A percentile compares a stretch with the other conserved stretches of the same genome.
phyloP scores from a whole-genome alignment of 2,113 vertebrate species.

The Panthera uncia region DNA sequence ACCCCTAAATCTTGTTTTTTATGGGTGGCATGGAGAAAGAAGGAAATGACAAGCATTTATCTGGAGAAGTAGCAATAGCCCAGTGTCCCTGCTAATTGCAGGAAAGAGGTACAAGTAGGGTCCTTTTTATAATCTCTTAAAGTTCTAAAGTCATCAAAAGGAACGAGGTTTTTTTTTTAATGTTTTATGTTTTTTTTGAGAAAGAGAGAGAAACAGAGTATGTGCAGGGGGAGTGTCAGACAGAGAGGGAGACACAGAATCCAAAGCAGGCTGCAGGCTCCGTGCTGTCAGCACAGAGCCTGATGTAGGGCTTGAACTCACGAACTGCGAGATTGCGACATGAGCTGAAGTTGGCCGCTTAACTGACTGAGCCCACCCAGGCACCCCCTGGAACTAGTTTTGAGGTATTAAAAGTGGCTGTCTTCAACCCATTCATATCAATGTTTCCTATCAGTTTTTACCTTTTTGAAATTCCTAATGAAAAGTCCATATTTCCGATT shows the following conservation, averaged over 20 bases:
- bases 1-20: background rate
- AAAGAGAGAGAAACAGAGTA: too few species aligned
- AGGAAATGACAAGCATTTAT: background rate
- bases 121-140: background rate
- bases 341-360: too few species aligned
- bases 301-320: too few species aligned
- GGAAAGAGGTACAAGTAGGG: background rate
- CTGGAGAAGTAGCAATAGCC: background rate
- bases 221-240: too few species aligned
- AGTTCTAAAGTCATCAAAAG: background rate
- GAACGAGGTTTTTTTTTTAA: too few species aligned
- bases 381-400: background rate
- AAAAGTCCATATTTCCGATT: background rate
- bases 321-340: too few species aligned
- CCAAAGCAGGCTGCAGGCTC: too few species aligned
- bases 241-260: too few species aligned
- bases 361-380: too few species aligned
- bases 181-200: too few species aligned
- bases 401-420: background rate
- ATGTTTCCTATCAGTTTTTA: background rate
- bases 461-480: background rate
- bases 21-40: background rate
- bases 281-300: too few species aligned
- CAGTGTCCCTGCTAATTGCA: background rate
- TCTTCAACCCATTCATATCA: background rate